These are phyloP conservation scores for Uromys caudimaculatus DNA, from an alignment of 2,797 vertebrate species.

Conservation along the genomic window DNA sequence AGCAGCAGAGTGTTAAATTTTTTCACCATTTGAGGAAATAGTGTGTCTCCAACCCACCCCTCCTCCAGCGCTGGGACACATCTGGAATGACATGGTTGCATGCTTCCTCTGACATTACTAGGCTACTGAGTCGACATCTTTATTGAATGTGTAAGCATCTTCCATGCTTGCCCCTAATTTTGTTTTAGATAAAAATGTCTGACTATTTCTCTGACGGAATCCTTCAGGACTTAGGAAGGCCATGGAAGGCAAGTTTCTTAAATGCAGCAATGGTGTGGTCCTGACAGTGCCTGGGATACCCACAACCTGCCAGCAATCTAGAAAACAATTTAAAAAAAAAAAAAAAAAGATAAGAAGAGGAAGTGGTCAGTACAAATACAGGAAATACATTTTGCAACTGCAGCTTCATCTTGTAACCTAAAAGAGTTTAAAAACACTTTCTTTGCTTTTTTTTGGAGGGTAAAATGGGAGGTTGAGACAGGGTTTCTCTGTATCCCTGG, in stretches of 20 bases:
- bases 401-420: conserved; percentile 52
- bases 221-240: not conserved
- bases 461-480: not conserved
- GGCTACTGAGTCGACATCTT: conserved; percentile 74
- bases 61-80: conserved; percentile 67
- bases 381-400: conserved; percentile 73
- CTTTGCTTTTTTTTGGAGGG: not conserved
- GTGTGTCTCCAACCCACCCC: conserved; percentile 37
- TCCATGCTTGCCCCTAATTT: conserved; percentile 1
- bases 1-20: conserved; percentile 71
- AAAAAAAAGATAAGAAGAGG: conserved; percentile 56
- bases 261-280: not conserved
- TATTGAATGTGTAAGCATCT: conserved; percentile 59
- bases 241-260: not conserved
- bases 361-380: conserved; percentile 72
- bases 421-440: conserved; percentile 12
- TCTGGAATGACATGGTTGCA: conserved; percentile 22
- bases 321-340: not conserved
- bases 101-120: conserved; percentile 39
- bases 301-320: not conserved
- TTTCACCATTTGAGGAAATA: conserved; percentile 86
- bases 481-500: not conserved
- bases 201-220: conserved; percentile 27
- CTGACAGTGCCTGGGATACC: not conserved
- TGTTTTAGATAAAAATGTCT: not conserved